phyloP scores from a whole-genome alignment of 2,888 invertebrate species.

The Pimpla rufipes region DNA sequence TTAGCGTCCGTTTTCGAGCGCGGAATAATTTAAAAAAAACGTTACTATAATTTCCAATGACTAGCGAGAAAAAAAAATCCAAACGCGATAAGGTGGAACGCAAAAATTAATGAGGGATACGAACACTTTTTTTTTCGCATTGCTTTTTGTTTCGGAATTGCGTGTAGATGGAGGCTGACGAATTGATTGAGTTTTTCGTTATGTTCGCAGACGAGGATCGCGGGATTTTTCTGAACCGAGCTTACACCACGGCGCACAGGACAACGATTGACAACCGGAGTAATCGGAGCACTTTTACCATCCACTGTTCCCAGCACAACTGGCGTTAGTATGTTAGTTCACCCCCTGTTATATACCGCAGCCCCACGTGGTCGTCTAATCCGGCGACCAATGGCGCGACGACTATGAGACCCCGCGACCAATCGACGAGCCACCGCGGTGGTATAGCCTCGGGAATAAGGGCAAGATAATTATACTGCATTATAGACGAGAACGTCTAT shows the following conservation, averaged over 20 bases:
- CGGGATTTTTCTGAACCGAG: slow-evolving; percentile 7
- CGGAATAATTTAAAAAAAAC: background rate
- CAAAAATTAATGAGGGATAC: background rate
- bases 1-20: too few species aligned
- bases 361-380: slow-evolving; percentile 84
- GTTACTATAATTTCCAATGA: background rate
- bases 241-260: slow-evolving; percentile 62
- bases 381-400: slow-evolving; percentile 80
- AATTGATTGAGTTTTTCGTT: background rate
- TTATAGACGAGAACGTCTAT: slow-evolving; percentile 55
- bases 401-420: slow-evolving; percentile 74
- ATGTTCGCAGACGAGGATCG: background rate
- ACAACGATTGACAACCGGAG: slow-evolving; percentile 51
- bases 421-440: slow-evolving; percentile 79
- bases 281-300: slow-evolving; percentile 72
- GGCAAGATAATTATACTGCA: slow-evolving; percentile 78
- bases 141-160: background rate
- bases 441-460: slow-evolving; percentile 80
- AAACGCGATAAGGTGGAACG: background rate
- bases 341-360: slow-evolving; percentile 83
- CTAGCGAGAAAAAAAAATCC: too few species aligned
- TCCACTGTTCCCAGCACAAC: slow-evolving; percentile 79
- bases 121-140: background rate
- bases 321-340: slow-evolving; percentile 81
- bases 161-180: background rate